A percentile compares a stretch with the other conserved stretches of the same genome.
These are phyloP conservation scores for Rhagologus leucostigma DNA, from an alignment of 2,113 vertebrate genomes.

Conservation along the genomic window DNA sequence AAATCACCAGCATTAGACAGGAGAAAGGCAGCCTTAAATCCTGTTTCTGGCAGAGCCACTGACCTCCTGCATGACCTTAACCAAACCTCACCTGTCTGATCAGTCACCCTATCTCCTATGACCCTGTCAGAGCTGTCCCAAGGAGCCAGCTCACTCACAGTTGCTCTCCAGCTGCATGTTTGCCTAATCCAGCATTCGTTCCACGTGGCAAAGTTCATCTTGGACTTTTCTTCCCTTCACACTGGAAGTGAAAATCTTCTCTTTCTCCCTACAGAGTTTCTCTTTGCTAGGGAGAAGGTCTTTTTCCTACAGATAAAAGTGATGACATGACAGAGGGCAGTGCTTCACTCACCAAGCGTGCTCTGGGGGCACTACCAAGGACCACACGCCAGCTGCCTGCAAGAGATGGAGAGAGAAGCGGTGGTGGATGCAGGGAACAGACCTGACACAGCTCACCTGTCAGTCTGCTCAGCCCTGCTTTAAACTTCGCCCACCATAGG, in stretches of 20 bases:
- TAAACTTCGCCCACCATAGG: accelerated
- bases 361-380: not conserved
- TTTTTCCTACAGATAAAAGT: not conserved
- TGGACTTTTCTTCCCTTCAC: not conserved
- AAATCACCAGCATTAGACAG: not conserved
- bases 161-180: not conserved
- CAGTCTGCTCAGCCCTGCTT: not conserved
- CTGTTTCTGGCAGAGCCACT: not conserved
- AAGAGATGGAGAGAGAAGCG: not conserved
- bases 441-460: not conserved
- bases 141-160: not conserved
- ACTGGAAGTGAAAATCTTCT: not conserved
- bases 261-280: not conserved
- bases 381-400: accelerated
- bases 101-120: not conserved
- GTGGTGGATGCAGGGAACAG: not conserved
- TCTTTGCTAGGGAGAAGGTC: not conserved
- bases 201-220: not conserved
- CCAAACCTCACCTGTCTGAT: not conserved
- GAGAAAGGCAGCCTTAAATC: not conserved
- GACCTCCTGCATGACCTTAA: not conserved
- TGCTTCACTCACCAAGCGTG: accelerated
- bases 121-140: not conserved
- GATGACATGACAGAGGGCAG: not conserved
- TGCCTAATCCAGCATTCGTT: not conserved